Conservation (phyloP, 1,140 invertebrate genomes). For the Hyposmocoma kahamanoa region DNA sequence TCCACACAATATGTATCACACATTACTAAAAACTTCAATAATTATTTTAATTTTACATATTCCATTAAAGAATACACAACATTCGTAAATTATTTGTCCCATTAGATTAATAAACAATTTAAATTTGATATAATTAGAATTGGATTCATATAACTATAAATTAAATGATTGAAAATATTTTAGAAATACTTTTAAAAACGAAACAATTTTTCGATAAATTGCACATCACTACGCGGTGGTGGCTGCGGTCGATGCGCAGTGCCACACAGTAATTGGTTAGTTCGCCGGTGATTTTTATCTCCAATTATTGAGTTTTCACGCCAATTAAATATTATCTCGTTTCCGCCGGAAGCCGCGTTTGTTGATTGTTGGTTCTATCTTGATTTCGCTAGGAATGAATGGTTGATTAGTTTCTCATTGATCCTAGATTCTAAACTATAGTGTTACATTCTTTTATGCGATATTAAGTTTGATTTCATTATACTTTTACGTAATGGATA, state of each 20-base stretch:
- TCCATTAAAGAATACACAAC: neutral
- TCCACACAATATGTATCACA: too few species aligned
- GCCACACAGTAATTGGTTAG: conserved; percentile 62
- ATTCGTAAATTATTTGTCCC: neutral
- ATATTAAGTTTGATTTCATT: too few species aligned
- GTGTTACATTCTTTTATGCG: too few species aligned
- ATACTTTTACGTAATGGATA: too few species aligned
- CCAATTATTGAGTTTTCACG: conserved; percentile 70
- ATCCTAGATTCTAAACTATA: too few species aligned
- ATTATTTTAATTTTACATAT: too few species aligned
- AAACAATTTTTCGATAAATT: conserved; percentile 21
- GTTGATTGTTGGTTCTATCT: conserved; percentile 15
- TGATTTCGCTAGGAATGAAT: too few species aligned
- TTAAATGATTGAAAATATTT: conserved; percentile 23
- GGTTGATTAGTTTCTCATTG: too few species aligned
- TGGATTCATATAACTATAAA: conserved; percentile 7
- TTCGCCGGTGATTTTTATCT: conserved; percentile 64
- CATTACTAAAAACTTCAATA: too few species aligned
- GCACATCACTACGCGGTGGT: conserved; percentile 16
- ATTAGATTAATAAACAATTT: neutral
- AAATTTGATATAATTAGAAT: conserved; percentile 5
- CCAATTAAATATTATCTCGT: conserved; percentile 68
- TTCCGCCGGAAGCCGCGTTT: conserved; percentile 52
- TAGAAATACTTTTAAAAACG: neutral
- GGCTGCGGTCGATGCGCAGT: conserved; percentile 39